Evolutionary conservation across 2,888 invertebrate species (phyloP).

Genomic region (Sinodicranocentrus sp.): DNA sequence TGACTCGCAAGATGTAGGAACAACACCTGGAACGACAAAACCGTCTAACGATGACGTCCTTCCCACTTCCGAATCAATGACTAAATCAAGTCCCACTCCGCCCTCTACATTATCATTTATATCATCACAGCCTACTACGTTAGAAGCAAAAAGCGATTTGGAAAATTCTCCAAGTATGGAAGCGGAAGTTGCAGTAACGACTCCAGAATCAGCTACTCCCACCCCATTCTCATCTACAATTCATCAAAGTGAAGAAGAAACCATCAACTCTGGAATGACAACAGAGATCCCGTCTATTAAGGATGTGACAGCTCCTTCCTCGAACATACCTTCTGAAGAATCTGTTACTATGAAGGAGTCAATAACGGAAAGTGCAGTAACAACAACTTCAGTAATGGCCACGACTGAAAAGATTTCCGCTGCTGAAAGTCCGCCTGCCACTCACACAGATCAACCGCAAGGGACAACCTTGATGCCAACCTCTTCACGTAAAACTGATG

Average conservation of each 20-base stretch:
- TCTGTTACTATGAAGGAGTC: not conserved
- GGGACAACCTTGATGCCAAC: conserved; percentile 46
- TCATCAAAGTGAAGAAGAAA: not conserved
- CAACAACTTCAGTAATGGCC: not conserved
- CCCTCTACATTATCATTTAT: not conserved
- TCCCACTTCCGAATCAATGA: not conserved
- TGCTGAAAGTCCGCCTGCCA: not conserved
- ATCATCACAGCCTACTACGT: not conserved
- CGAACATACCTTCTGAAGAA: not conserved
- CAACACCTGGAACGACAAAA: not conserved
- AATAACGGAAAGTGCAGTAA: not conserved
- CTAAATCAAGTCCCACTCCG: not conserved
- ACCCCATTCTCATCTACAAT: not conserved
- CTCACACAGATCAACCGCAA: conserved; percentile 12
- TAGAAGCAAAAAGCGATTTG: not conserved
- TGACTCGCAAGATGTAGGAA: not conserved
- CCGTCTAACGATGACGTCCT: not conserved
- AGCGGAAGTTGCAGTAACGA: not conserved
- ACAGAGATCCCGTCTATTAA: too few relatives aligned
- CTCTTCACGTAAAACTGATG: conserved; percentile 15
- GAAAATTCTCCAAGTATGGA: not conserved
- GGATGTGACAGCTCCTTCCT: too few relatives aligned
- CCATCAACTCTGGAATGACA: not conserved
- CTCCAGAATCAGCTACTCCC: not conserved
- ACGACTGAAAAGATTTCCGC: not conserved